phyloP scores from a whole-genome alignment of 1,140 invertebrate genomes.

The Globodera rostochiensis region DNA sequence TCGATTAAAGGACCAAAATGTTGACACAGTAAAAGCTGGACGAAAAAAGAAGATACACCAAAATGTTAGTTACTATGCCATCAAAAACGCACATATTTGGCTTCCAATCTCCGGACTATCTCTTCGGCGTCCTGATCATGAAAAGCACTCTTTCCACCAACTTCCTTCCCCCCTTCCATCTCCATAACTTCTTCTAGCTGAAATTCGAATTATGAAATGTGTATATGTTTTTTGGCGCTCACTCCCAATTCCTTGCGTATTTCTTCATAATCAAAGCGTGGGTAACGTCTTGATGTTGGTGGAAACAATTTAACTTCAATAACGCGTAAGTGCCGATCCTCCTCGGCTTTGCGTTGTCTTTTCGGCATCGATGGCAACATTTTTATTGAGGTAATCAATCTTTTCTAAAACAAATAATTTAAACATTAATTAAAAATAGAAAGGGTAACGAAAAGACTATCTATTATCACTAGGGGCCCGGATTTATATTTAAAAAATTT shows the following conservation, averaged over 20 bases:
- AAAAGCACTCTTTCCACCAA: slow-evolving; percentile 40
- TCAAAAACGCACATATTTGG: slow-evolving; percentile 47
- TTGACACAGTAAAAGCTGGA: too few species aligned
- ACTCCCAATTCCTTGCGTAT: slow-evolving; percentile 35
- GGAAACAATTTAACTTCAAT: slow-evolving; percentile 47
- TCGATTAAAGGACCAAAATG: not conserved
- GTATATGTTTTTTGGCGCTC: not conserved
- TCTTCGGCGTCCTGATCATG: slow-evolving; percentile 45
- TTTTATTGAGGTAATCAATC: not conserved
- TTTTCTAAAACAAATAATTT: too few species aligned
- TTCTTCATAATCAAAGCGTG: slow-evolving; percentile 48
- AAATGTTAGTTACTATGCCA: slow-evolving; percentile 7
- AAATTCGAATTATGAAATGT: slow-evolving; percentile 1
- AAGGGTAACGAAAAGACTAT: too few species aligned
- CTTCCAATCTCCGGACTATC: slow-evolving; percentile 46
- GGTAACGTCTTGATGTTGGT: slow-evolving; percentile 46
- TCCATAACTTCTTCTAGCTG: slow-evolving; percentile 9
- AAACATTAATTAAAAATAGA: too few species aligned
- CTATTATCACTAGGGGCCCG: too few species aligned
- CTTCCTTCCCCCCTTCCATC: slow-evolving; percentile 14
- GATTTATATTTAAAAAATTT: too few species aligned
- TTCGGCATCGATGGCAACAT: slow-evolving; percentile 41
- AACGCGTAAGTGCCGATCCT: not conserved
- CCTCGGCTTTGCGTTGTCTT: slow-evolving; percentile 28
- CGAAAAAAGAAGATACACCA: slow-evolving; percentile 25